Base-by-base conservation (phyloP, 2,888 invertebrate genomes). In the Mesorhabditis spiculigera region DNA sequence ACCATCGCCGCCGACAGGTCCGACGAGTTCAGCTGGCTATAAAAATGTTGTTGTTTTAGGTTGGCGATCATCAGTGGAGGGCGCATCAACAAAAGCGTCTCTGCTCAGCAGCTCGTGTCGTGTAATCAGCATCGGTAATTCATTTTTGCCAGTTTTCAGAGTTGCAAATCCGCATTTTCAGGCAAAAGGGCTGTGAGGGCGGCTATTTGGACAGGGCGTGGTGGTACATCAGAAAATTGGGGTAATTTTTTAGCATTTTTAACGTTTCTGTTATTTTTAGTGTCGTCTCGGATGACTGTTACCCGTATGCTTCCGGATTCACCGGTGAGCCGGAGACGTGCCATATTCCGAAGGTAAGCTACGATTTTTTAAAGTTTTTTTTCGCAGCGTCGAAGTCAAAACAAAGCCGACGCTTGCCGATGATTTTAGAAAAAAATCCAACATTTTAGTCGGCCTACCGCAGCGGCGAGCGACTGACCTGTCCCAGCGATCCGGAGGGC, bases 181-280 rank as follows among this genome's bases (percentile, higher is more conserved):
- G 91, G 63, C 93, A 93, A 82, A 90, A 89, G 74, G 93, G 92
- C 43, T 96, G 96, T 86, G 88, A 90, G 50, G 95, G 95, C 0
- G 96, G 95, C 0, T 91, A 93, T 86, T 89, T 95, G 76, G 95
- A 95, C 85, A 89, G 91, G 69, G 95, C 95, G 0, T 96, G 95
- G 96, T 91, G 91, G 87, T 95, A 90, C 87, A 90, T 94, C 71
- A 90, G 92, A 74, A 91, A 90, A 86, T 90, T 90, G 69, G 90
- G 90, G 90, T 90, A 81, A 86, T 78, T 41, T 10, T 4, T 5
- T 5, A 4, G 3, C 50, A 63, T 62, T 67, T 42, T 44, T 10
- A 16, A 68, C 28, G 43, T 28, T 13, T 16, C 13, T n/a, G 58
- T 43, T 41, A n/a, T 71, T 81, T 87, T 5, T 86, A 94, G 95